Percentiles rank a stretch among this genome's conserved stretches.
Conservation (phyloP, 2,797 vertebrate species). For the Otolemur crassicaudatus region DNA sequence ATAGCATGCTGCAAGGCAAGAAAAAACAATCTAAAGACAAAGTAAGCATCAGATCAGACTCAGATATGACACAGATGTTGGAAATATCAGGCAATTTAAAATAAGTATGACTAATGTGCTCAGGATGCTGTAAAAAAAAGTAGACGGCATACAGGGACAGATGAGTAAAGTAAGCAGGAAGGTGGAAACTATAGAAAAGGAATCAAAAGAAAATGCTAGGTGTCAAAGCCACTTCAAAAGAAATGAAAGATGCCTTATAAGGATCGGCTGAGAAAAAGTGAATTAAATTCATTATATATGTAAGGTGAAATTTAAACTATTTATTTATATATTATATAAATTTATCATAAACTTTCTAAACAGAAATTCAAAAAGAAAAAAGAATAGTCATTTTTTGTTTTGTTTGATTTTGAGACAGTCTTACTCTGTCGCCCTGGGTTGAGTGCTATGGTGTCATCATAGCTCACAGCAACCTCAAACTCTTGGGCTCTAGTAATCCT, state of each 20-base stretch:
- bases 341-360: neutral
- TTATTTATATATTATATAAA: neutral
- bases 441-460: too few species aligned
- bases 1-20: neutral
- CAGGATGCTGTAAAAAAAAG: neutral
- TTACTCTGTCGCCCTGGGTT: too few species aligned
- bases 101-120: neutral
- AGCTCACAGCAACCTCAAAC: too few species aligned
- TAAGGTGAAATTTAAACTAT: neutral
- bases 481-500: too few species aligned
- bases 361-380: neutral
- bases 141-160: neutral
- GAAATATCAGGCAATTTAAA: constrained; percentile 21
- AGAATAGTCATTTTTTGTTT: neutral
- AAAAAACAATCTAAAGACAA: constrained; percentile 19
- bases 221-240: neutral
- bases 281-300: neutral
- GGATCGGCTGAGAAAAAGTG: constrained; percentile 5
- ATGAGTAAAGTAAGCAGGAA: neutral
- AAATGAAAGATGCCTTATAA: constrained; percentile 6
- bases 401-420: too few species aligned
- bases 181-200: neutral
- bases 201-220: neutral
- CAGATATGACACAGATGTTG: neutral
- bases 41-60: neutral